A percentile compares a stretch with the other conserved stretches of the same genome.
phyloP scores from a whole-genome alignment of 2,113 vertebrate genomes.

The Sisor rabdophorus region DNA sequence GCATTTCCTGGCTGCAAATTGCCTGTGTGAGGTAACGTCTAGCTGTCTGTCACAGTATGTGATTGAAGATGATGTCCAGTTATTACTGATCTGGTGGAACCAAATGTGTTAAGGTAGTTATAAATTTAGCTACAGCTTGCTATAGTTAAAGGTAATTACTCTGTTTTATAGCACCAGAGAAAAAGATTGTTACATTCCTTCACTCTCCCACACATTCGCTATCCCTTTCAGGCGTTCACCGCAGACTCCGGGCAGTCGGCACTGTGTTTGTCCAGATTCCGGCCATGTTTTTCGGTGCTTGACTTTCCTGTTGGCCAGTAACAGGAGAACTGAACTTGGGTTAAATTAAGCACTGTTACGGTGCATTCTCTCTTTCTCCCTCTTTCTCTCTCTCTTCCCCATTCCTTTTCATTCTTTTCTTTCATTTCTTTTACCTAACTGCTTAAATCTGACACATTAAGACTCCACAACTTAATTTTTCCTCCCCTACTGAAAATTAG shows the following conservation, averaged over 20 bases:
- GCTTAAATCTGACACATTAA: slow-evolving; percentile 10
- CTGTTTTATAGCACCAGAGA: slow-evolving; percentile 18
- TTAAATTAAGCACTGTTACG: slow-evolving; percentile 14
- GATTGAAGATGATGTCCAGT: background rate
- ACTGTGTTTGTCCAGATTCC: slow-evolving; percentile 61
- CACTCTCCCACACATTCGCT: slow-evolving; percentile 29
- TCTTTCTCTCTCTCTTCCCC: slow-evolving; percentile 33
- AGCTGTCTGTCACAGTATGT: slow-evolving; percentile 12
- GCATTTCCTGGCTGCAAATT: slow-evolving; percentile 64
- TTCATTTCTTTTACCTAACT: slow-evolving; percentile 26
- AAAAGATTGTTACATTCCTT: slow-evolving; percentile 38
- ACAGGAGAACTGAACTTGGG: slow-evolving; percentile 7
- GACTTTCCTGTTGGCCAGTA: slow-evolving; percentile 62
- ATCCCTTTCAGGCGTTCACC: slow-evolving; percentile 60
- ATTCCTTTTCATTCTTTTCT: slow-evolving; percentile 24
- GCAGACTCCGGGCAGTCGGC: slow-evolving; percentile 72
- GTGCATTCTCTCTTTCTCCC: slow-evolving; percentile 48
- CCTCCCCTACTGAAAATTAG: background rate
- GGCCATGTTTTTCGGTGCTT: slow-evolving; percentile 56
- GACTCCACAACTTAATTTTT: background rate
- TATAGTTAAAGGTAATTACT: background rate
- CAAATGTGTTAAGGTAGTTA: background rate
- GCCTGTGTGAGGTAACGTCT: slow-evolving; percentile 68
- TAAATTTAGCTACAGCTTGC: background rate
- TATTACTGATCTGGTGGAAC: background rate